These are phyloP conservation scores for Amphiura filiformis DNA, from an alignment of 35 echinoderm and acorn worm species.

Conservation along the genomic window DNA sequence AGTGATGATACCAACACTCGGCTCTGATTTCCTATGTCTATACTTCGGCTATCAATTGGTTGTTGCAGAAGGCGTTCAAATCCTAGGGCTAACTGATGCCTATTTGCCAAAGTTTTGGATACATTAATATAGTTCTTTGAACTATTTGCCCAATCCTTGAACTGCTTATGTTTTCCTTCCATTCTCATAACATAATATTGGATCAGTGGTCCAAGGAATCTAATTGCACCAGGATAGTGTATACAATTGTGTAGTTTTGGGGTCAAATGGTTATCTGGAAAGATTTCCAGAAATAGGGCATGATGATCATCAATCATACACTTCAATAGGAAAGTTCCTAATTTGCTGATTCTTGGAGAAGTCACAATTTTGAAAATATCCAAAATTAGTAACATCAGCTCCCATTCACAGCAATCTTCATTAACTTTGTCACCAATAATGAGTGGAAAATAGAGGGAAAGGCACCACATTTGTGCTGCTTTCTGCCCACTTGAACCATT, in stretches of 20 bases:
- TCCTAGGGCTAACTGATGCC: slow-evolving; percentile 43
- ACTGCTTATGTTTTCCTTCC: slow-evolving; percentile 61
- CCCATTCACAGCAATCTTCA: slow-evolving; percentile 46
- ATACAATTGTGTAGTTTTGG: slow-evolving; percentile 58
- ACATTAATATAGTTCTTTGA: slow-evolving; percentile 62
- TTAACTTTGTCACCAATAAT: slow-evolving; percentile 58
- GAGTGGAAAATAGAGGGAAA: slow-evolving; percentile 33
- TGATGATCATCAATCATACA: slow-evolving; percentile 55
- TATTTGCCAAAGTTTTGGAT: slow-evolving; percentile 52
- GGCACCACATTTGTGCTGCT: slow-evolving; percentile 74
- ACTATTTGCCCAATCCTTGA: slow-evolving; percentile 52
- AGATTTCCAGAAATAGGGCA: slow-evolving; percentile 36
- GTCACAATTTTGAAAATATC: slow-evolving; percentile 51
- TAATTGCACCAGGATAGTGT: slow-evolving; percentile 51
- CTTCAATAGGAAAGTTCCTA: slow-evolving; percentile 25
- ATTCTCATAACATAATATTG: slow-evolving; percentile 59
- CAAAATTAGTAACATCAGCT: slow-evolving; percentile 26
- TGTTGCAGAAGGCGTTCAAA: slow-evolving; percentile 43
- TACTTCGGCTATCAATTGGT: slow-evolving; percentile 5
- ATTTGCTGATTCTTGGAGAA: slow-evolving; percentile 49
- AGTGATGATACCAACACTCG: slow-evolving; percentile 36
- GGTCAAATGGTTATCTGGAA: slow-evolving; percentile 51
- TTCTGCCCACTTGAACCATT: slow-evolving; percentile 60
- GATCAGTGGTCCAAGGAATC: slow-evolving; percentile 39
- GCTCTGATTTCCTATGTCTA: slow-evolving; percentile 23